Evolutionary conservation across 2,888 invertebrate genomes (phyloP), one percentile per base, ranked within the genome.

Genomic region (Cetonia aurata): DNA sequence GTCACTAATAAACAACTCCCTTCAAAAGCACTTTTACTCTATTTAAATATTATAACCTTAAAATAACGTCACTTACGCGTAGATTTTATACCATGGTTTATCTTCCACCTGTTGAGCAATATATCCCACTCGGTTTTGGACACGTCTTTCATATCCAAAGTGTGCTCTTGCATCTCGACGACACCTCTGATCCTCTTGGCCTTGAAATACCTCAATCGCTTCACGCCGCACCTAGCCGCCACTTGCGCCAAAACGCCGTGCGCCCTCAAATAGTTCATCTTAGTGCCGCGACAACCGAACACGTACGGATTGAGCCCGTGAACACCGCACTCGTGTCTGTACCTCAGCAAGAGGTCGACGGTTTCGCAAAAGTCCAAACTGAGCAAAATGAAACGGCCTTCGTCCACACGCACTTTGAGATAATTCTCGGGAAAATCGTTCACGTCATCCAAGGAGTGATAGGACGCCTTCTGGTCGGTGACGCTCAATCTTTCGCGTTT

Each of bases 241-340:
- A 62, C 33, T 3, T 62, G 62, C 1, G 62, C 62, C 13, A 62
- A 15, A 4, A 31, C 48, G 1, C 62, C 62, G 31, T 62, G 48
- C 6, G 62, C 62, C 9, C 46, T 48, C 13, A 62, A 62, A 19
- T 48, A 62, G 10, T 62, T 62, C 17, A 48, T 48, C 15, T 62
- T 62, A 46, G 31, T 62, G 1, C 62, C 62, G 9, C 62, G 46
- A 48, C 62, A 62, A 31, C 62, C 62, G 15, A 62, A 62, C 8
- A 62, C 62, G 10, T 62, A 48, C 0, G 62, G 48, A 15, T 62
- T 62, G 12, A 48, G 33, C 3, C 31, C 62, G 33, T 62, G 62
- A 31, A 62, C 62, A 6, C 62, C 62, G 15, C 48, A 46, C 10
- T 15, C 15, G n/a, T 48, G 48, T 13, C 62, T 42, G 13, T 62